phyloP scores from a whole-genome alignment of 2,797 vertebrate genomes.

The Chromobotia macracanthus region DNA sequence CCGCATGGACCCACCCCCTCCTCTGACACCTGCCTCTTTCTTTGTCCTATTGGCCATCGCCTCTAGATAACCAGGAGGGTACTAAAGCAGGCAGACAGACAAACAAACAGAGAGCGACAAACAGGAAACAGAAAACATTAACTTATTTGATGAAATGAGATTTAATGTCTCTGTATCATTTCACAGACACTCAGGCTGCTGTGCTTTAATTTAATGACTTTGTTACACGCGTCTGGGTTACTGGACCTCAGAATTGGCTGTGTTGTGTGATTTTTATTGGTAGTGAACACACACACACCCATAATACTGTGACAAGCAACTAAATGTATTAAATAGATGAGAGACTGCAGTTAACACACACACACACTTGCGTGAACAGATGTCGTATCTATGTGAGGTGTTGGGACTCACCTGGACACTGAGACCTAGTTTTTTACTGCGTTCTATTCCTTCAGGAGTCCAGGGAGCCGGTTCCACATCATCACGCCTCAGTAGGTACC shows the following conservation, averaged over 20 bases:
- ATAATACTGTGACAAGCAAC: too few relatives aligned
- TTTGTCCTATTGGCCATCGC: slow-evolving; percentile 96
- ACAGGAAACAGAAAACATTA: too few relatives aligned
- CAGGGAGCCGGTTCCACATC: slow-evolving; percentile 95
- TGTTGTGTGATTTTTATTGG: background rate
- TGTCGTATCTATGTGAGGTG: background rate
- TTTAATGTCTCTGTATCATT: background rate
- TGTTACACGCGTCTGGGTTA: too few relatives aligned
- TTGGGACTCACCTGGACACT: slow-evolving; percentile 88
- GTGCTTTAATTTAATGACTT: background rate
- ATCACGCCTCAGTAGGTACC: slow-evolving; percentile 94
- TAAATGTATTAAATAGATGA: too few relatives aligned
- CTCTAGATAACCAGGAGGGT: slow-evolving; percentile 93
- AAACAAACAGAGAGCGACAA: background rate
- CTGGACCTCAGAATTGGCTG: too few relatives aligned
- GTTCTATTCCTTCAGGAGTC: slow-evolving; percentile 93
- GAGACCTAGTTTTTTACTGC: slow-evolving; percentile 91
- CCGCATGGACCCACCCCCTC: slow-evolving; percentile 60
- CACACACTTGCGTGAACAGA: background rate
- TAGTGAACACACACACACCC: background rate
- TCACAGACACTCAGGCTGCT: background rate
- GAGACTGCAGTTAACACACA: background rate
- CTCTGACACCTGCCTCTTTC: slow-evolving; percentile 79
- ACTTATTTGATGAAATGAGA: background rate
- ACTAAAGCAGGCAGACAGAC: slow-evolving; percentile 72